Evolutionary conservation across 1,140 invertebrate species (phyloP), one percentile per base, ranked within the genome.

Genomic region (Dinothrombium tinctorium): DNA sequence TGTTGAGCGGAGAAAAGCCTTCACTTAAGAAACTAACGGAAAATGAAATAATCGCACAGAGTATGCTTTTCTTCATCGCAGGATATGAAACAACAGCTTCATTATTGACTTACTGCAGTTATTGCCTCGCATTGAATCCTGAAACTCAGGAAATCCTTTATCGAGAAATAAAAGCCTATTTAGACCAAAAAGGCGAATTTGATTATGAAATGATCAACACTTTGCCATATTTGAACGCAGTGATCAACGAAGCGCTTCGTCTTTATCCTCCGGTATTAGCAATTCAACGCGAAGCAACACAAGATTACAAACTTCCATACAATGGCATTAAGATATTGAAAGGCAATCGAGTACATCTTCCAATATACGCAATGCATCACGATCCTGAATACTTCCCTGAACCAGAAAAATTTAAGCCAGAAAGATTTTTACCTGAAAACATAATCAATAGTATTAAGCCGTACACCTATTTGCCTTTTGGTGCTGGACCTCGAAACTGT

Each of bases 31-130:
- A 19, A 35, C 12, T 42, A 35, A 14, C 4, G 7, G 20, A 45
- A 22, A 7, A 21, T 20, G 55, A 57, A 23, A 54, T 67, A 29
- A 51, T 62, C 19, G 57, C 54, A 3, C 59, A 64, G 35, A 53
- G 56, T 9, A 52, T 60, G 40, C 41, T 65, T 0, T 63, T 66
- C 40, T 40, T 66, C 15, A 38, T 64, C 5, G 63, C 59, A 6
- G 62, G 63, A 11, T 63, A 54, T 43, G 58, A 60, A 43, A 66
- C 65, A 3, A 65, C 62, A 1, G 58, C 62, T 26, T 62, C 55
- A 11, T 53, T 60, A 0, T 43, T 67, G 7, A 54, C 57, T 4
- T 67, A 59, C 47, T 17, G 12, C 3, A 28, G 12, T 12, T 42
- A 42, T 36, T 4, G 23, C 22, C 31, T 44, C 4, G 24, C 32